Evolutionary conservation across 2,888 invertebrate species (phyloP).

Genomic region (Hylaea fasciaria): DNA sequence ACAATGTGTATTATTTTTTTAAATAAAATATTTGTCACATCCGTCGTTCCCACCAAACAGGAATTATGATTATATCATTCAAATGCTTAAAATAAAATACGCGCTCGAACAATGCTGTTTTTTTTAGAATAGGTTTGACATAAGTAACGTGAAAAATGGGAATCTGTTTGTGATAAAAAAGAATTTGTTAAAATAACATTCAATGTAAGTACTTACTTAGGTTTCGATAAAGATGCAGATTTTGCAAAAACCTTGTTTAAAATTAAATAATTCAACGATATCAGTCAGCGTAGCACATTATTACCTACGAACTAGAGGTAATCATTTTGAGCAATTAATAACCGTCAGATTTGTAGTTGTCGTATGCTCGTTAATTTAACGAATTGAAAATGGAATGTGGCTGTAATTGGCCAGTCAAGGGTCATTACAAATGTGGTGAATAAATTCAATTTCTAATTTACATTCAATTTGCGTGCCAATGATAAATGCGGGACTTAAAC

Average conservation of each 20-base stretch:
- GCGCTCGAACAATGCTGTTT: conserved; percentile 39
- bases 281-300: no score
- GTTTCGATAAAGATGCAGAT: no score
- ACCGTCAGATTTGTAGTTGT: conserved; percentile 47
- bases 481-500: conserved; percentile 12
- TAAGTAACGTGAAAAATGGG: not conserved
- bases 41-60: conserved; percentile 72
- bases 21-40: conserved; percentile 68
- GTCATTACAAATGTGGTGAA: conserved; percentile 16
- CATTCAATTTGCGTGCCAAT: conserved; percentile 14
- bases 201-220: no score
- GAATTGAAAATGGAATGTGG: conserved; percentile 34
- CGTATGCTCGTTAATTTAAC: conserved; percentile 41
- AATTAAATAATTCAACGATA: no score
- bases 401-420: conserved; percentile 34
- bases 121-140: conserved; percentile 11
- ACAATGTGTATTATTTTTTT: conserved; percentile 70
- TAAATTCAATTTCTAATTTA: conserved; percentile 26
- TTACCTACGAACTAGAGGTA: no score
- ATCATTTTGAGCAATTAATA: no score
- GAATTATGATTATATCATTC: conserved; percentile 50
- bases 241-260: no score
- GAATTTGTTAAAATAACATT: no score
- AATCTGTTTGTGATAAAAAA: no score
- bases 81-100: conserved; percentile 41